Evolutionary conservation across 2,888 invertebrate genomes (phyloP), one percentile per base, ranked within the genome.

Genomic region (Heliconius aoede): DNA sequence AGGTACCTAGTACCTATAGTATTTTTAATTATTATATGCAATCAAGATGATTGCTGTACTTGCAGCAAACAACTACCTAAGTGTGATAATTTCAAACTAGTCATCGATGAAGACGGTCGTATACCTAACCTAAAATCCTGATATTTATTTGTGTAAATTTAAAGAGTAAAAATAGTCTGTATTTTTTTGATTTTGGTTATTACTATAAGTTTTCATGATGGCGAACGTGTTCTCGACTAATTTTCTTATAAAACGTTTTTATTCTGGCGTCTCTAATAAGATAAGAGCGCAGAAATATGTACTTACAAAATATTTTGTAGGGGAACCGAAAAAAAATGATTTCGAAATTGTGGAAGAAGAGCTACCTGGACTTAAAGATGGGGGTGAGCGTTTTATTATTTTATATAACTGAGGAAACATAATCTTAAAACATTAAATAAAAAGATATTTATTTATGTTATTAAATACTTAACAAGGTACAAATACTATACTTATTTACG

Each of bases 341-440:
- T 95, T 97, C 77, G 89, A 95, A 86, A 87, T 97, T 26, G 94
- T 96, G 3, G 96, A 97, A 87, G 97, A 97, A 87, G 95, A 95
- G 75, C 85, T 97, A 67, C 95, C 95, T 1, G 91, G 95, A 40
- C 84, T 97, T 24, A 93, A 95, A 85, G 95, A 96, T 91, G 96
- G 96, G 91, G 97, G 97, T 97, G 89, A 87, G 86, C 82, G 77
- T 73, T 72, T 76, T 64, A 76, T 3, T 62, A 28, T n/a, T 24
- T 15, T 24, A 26, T 26, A 11, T 36, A 36, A 11, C 1, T 4
- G 15, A 15, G 40, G 1, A 40, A 40, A 40, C 40, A 46, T 5
- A 46, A 18, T 15, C 4, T 40, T 40, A 46, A 36, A 36, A 46
- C 46, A 46, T 1, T 1, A 18, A 46, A 46, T 46, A 18, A 46